These are phyloP conservation scores for Lepidostoma basale DNA, from an alignment of 1,140 invertebrate genomes.

Conservation along the genomic window DNA sequence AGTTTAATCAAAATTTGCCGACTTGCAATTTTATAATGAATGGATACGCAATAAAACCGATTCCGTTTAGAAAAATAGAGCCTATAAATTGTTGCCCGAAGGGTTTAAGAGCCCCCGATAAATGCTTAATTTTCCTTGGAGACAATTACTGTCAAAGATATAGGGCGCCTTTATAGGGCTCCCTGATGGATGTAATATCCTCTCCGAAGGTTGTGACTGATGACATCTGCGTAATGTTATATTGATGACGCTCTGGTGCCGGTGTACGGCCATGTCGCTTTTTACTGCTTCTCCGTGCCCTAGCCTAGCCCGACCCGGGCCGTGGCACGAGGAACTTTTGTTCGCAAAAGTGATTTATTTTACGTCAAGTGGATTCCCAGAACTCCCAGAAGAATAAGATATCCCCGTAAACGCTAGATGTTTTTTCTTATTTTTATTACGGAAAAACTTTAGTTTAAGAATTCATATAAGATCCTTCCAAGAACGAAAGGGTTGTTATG, in stretches of 20 bases:
- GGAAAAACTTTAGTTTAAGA: no score
- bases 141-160: neutral
- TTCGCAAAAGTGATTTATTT: constrained; percentile 36
- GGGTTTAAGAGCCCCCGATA: neutral
- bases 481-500: no score
- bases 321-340: neutral
- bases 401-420: neutral
- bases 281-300: neutral
- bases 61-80: no score
- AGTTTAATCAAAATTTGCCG: no score
- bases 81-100: neutral
- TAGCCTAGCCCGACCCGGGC: neutral
- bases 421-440: neutral
- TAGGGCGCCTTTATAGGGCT: neutral
- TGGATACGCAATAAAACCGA: no score
- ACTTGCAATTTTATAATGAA: no score
- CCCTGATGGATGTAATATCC: neutral
- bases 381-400: neutral
- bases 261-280: neutral
- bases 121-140: neutral
- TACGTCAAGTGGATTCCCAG: constrained; percentile 21
- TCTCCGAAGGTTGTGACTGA: constrained; percentile 15
- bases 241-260: constrained; percentile 33
- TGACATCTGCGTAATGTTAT: constrained; percentile 21
- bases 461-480: no score